Evolutionary conservation across 2,113 vertebrate species (phyloP).

Genomic region (Tenebrosternarchus preto): DNA sequence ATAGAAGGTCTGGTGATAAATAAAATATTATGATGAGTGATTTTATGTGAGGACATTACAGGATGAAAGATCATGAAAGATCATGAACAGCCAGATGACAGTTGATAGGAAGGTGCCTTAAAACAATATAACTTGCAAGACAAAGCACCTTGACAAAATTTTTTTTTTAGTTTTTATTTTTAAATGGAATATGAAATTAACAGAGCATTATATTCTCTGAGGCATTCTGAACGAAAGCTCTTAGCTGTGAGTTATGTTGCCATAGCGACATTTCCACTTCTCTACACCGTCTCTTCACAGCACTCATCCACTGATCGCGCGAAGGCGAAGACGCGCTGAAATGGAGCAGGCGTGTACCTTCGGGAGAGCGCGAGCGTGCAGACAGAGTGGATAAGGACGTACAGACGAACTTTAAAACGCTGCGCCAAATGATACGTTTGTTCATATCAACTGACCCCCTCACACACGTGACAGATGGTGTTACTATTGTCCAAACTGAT

Average conservation of each 20-base stretch:
- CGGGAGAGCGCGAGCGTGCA: not conserved
- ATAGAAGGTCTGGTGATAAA: no score
- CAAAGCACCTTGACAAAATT: no score
- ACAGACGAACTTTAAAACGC: not conserved
- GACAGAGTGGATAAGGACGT: not conserved
- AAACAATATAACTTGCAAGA: no score
- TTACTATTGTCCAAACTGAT: conserved; percentile 4
- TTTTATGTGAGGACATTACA: no score
- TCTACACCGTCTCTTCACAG: not conserved
- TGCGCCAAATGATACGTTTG: not conserved
- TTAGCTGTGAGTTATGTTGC: conserved; percentile 32
- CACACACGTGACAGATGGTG: not conserved
- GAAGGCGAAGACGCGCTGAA: not conserved
- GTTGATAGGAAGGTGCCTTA: no score
- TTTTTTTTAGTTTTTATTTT: no score
- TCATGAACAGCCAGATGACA: no score
- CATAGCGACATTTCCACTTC: conserved; percentile 22
- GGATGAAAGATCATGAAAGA: no score
- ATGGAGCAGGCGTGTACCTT: not conserved
- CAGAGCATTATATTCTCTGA: not conserved
- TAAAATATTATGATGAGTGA: no score
- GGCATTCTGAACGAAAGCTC: conserved; percentile 30
- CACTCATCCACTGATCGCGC: not conserved
- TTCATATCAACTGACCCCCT: not conserved
- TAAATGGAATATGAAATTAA: not conserved